phyloP scores from a whole-genome alignment of 2,797 vertebrate genomes.

The Anableps anableps region DNA sequence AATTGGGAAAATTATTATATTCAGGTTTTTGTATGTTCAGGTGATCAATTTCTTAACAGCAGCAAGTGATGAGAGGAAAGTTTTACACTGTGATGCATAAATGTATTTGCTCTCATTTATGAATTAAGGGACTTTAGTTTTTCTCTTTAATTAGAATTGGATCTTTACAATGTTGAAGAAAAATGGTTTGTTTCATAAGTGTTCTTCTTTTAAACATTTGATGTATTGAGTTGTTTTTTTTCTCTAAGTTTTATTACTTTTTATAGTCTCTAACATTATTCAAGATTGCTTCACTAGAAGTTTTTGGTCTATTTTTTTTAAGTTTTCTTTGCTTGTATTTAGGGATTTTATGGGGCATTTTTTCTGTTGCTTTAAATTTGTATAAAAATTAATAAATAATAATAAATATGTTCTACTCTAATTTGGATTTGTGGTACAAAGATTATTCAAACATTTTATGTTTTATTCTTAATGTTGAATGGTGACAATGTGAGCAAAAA shows the following conservation, averaged over 20 bases:
- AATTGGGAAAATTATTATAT: neutral
- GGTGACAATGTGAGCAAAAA: neutral
- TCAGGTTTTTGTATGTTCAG: neutral
- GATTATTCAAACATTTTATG: neutral
- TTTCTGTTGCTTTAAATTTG: neutral
- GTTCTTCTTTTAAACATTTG: neutral
- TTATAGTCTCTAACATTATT: neutral
- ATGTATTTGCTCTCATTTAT: neutral
- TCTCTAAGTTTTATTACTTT: neutral
- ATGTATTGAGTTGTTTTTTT: neutral
- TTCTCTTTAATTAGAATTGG: neutral
- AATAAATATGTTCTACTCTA: neutral
- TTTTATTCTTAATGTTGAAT: neutral
- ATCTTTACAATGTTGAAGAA: neutral
- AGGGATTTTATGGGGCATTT: neutral
- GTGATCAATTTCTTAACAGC: neutral
- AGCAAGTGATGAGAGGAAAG: too few relatives aligned
- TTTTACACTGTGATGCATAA: too few relatives aligned
- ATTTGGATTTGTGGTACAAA: neutral
- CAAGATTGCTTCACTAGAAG: neutral
- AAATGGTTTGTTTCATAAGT: neutral
- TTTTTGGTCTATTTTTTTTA: neutral
- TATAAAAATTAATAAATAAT: neutral
- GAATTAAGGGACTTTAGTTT: neutral
- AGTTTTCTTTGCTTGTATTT: neutral